These are phyloP conservation scores for Rhabdomys dilectus DNA, from an alignment of 2,113 vertebrate genomes.

Conservation along the genomic window DNA sequence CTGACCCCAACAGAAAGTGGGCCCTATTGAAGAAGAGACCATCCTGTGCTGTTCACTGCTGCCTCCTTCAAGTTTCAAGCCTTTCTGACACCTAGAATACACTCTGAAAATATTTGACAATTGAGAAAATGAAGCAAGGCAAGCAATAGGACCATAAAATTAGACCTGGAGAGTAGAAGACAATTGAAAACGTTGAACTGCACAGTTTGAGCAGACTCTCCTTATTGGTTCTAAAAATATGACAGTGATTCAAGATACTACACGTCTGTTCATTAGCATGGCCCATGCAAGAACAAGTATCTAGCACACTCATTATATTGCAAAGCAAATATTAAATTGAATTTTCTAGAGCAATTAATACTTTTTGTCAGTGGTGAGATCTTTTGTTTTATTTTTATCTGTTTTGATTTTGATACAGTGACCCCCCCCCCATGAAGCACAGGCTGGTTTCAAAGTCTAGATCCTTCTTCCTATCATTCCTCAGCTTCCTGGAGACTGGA, in stretches of 20 bases:
- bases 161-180: background rate
- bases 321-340: background rate
- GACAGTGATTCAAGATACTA: background rate
- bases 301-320: background rate
- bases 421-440: background rate
- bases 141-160: background rate
- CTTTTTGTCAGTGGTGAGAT: background rate
- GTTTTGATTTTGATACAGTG: background rate
- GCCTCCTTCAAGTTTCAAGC: background rate
- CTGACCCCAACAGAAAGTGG: background rate
- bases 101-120: slow-evolving; percentile 29
- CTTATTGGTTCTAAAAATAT: background rate
- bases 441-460: background rate
- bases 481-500: background rate
- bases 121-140: slow-evolving; percentile 42
- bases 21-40: background rate
- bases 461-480: background rate
- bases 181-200: background rate
- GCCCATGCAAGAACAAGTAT: too few relatives aligned
- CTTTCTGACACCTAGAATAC: background rate
- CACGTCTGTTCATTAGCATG: fast-evolving
- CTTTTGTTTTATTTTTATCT: background rate
- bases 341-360: background rate
- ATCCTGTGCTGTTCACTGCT: background rate
- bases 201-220: background rate